phyloP scores from a whole-genome alignment of 2,113 vertebrate genomes.

The Meriones unguiculatus region DNA sequence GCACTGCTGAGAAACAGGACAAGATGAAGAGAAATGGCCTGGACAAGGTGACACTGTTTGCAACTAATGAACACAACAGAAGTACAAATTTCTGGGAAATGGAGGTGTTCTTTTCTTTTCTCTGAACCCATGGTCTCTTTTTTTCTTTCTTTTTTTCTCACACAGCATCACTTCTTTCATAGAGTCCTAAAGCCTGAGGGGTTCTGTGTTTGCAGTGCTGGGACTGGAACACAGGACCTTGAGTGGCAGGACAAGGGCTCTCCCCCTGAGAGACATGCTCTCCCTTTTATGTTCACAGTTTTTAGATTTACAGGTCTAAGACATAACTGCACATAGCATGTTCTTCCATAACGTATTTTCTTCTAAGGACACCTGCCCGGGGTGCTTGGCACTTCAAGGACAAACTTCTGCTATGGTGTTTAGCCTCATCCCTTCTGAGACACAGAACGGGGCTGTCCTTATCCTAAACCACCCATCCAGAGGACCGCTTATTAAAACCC shows the following conservation, averaged over 20 bases:
- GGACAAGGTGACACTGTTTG: not conserved
- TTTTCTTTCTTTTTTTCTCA: not conserved
- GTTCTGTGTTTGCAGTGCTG: not conserved
- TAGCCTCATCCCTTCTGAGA: not conserved
- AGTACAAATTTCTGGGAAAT: not conserved
- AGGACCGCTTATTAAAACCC: conserved; percentile 49
- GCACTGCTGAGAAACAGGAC: not conserved
- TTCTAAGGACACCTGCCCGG: not conserved
- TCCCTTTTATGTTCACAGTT: not conserved
- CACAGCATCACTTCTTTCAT: not conserved
- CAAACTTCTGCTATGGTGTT: not conserved
- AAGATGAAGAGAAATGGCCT: not conserved
- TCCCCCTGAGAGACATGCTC: not conserved
- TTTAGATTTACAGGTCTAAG: not conserved
- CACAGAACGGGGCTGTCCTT: not conserved
- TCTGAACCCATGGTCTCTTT: not conserved
- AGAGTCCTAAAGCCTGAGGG: not conserved
- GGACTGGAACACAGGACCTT: not conserved
- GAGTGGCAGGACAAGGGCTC: not conserved
- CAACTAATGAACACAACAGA: not conserved
- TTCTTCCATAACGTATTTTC: not conserved
- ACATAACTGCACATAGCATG: not conserved
- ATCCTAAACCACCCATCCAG: not conserved
- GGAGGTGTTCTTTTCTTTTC: not conserved
- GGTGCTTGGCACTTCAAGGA: not conserved